Base-by-base conservation (phyloP, 2,113 vertebrate species). In the Ciconia boyciana region DNA sequence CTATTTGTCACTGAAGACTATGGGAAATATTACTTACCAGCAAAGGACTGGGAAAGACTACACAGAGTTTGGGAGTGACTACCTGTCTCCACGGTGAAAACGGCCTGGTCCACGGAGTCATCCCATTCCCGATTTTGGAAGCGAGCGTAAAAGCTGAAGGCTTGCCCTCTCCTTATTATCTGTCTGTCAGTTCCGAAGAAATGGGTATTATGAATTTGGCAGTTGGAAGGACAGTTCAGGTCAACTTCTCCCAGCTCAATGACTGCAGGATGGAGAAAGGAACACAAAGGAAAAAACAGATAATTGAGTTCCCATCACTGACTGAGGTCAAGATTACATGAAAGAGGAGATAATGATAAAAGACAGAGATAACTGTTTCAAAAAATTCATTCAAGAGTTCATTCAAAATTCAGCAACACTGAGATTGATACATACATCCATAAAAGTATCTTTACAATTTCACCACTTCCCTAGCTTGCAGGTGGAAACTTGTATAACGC, bases 111-210 rank as follows among this genome's bases (percentile, higher is more conserved):
- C 76, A 87, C 31, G 1, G 90, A 77, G 41, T 95, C 91, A 94
- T 95, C 91, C 95, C 94, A 97, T 48, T 97, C 92, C 10, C 79
- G 94, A 46, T 96, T 97, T 78, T 97, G 86, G 65, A 98, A 98
- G 43, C 41, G 78, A 81, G 93, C 83, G 49, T 91, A 91, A 39
- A 97, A 96, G 75, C 55, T 83, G 82, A 97, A 97, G 43, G 94
- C 65, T 72, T 96, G 88, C 13, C 96, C 95, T 90, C 93, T 92
- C 83, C 94, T 96, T 87, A 93, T 76, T 71, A 94, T 97, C 76
- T 97, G 96, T 76, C 93, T 97, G 70, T 97, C 92, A 48, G 62
- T 84, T 93, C 79, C 94, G 0, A 97, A 97, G 69, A 96, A 95
- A 46, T 94, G 91, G 22, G 87, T 96, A 24, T 81, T 93, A 25